These are phyloP conservation scores for Pantelozetes paolii DNA, from an alignment of 2,888 invertebrate species.

Conservation along the genomic window DNA sequence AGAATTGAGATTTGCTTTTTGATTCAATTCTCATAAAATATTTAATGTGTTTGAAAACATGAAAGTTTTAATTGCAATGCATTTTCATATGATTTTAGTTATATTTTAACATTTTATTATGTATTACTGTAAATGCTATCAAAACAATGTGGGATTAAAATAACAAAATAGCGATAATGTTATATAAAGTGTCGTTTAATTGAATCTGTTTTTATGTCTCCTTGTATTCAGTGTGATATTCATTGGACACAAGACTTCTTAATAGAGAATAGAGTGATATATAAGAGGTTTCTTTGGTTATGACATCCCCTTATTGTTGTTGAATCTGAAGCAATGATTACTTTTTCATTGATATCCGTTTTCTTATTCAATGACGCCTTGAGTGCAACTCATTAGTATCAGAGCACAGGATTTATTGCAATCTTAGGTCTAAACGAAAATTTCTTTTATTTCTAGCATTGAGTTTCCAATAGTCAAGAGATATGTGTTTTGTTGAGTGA, in stretches of 20 bases:
- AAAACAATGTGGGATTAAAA: no score
- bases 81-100: no score
- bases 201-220: neutral
- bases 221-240: neutral
- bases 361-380: conserved; percentile 17
- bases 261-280: no score
- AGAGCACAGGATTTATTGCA: neutral
- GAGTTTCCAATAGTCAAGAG: neutral
- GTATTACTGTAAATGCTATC: no score
- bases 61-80: no score
- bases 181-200: neutral
- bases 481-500: neutral
- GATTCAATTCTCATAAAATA: no score
- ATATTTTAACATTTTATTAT: no score
- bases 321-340: conserved; percentile 8
- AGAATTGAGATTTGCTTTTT: no score
- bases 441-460: neutral
- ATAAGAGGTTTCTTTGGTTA: conserved; percentile 12
- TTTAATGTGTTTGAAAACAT: no score
- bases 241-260: no score
- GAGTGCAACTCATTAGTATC: conserved; percentile 21
- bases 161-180: neutral
- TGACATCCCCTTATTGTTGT: conserved; percentile 28
- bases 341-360: conserved; percentile 22
- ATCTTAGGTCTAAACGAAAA: neutral